Evolutionary conservation across 1,140 invertebrate species (phyloP).

Genomic region (Mercenaria mercenaria): DNA sequence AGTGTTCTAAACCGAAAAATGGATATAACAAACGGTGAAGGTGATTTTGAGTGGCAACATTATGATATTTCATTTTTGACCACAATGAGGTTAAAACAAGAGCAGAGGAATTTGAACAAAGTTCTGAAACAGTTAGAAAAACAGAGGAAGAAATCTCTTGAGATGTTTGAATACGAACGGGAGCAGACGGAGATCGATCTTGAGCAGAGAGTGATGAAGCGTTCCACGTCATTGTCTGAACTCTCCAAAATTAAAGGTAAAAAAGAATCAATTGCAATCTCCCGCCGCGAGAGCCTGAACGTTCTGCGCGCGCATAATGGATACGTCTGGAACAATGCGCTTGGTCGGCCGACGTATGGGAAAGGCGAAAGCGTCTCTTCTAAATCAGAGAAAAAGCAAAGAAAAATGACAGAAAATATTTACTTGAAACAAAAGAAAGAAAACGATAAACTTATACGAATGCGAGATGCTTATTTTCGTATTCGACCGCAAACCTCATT

Average conservation of each 20-base stretch:
- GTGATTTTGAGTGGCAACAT: not conserved
- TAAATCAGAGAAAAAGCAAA: not conserved
- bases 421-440: not conserved
- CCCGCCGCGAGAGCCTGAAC: conserved; percentile 36
- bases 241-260: not conserved
- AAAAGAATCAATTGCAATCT: conserved; percentile 36
- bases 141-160: conserved; percentile 27
- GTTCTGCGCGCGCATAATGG: conserved; percentile 9
- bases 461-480: not conserved
- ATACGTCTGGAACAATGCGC: conserved; percentile 22
- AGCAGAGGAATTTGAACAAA: conserved; percentile 38
- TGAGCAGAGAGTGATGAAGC: not conserved
- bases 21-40: not conserved
- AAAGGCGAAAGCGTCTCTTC: not conserved
- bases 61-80: conserved; percentile 43
- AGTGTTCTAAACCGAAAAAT: not conserved
- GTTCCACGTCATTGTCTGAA: conserved; percentile 5
- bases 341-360: not conserved
- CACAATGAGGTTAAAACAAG: conserved; percentile 24
- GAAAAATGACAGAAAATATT: not conserved
- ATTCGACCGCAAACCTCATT: not conserved
- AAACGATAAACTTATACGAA: not conserved
- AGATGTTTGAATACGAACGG: conserved; percentile 33
- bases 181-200: conserved; percentile 46
- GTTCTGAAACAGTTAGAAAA: conserved; percentile 4